These are phyloP conservation scores for Bradypodion ventrale DNA, from an alignment of 2,797 vertebrate genomes.

Conservation along the genomic window DNA sequence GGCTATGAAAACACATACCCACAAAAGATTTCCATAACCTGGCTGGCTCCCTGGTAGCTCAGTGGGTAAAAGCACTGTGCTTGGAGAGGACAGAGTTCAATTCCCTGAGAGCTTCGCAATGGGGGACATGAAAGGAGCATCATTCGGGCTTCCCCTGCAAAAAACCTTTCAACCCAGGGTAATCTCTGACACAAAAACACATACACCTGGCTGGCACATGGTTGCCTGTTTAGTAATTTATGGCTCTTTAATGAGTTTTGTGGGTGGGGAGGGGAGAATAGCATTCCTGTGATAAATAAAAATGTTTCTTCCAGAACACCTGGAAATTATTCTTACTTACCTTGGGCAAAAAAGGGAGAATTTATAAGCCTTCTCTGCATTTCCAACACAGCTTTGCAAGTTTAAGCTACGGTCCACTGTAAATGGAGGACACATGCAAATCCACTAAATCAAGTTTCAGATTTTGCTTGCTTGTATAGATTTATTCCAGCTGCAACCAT, in stretches of 20 bases:
- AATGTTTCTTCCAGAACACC: not conserved
- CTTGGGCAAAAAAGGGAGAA: not conserved
- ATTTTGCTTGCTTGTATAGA: slow-evolving; percentile 31
- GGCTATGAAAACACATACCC: not conserved
- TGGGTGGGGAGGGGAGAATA: not conserved
- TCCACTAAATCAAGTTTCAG: not conserved
- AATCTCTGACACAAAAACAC: no score
- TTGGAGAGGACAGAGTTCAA: no score
- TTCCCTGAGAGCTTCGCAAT: no score
- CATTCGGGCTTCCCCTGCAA: no score
- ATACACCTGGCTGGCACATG: no score
- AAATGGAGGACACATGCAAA: not conserved
- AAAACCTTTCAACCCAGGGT: no score
- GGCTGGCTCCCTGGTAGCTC: no score
- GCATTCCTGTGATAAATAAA: not conserved
- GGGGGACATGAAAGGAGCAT: no score
- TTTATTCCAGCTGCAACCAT: slow-evolving; percentile 34
- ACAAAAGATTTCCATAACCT: not conserved
- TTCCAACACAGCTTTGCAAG: not conserved
- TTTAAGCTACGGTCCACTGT: not conserved
- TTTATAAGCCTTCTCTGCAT: not conserved
- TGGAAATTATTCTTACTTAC: not conserved
- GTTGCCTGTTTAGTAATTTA: not conserved
- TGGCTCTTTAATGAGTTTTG: not conserved
- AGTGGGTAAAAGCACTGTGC: no score